A percentile compares a stretch with the other conserved stretches of the same genome.
These are phyloP conservation scores for Sandelia bainsii DNA, from an alignment of 2,797 vertebrate genomes.

Conservation along the genomic window DNA sequence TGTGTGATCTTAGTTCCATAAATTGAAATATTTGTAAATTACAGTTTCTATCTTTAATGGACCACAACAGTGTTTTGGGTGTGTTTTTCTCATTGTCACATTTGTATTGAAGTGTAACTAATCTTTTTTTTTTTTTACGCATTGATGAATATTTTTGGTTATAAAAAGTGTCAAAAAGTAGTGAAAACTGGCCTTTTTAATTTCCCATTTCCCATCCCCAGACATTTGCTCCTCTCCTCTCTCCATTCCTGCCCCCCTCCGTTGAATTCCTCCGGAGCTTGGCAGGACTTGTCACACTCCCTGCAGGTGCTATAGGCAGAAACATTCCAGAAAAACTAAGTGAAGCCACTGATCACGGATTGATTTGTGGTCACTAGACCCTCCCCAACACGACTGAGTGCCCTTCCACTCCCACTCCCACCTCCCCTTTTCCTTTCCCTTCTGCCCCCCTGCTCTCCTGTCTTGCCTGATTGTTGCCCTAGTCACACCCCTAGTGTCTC, in stretches of 20 bases:
- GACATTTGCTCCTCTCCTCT: not conserved
- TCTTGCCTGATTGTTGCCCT: slow-evolving; percentile 40
- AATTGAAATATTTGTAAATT: too few relatives aligned
- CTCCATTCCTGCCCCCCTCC: not conserved
- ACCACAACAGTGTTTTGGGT: too few relatives aligned
- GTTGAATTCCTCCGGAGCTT: slow-evolving; percentile 76
- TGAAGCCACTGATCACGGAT: slow-evolving; percentile 69
- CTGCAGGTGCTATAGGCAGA: slow-evolving; percentile 80
- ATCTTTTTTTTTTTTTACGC: not conserved
- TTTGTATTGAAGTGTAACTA: too few relatives aligned
- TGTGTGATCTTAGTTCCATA: too few relatives aligned
- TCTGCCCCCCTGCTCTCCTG: slow-evolving; percentile 4
- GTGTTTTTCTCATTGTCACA: too few relatives aligned
- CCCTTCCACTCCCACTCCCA: not conserved
- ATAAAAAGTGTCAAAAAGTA: not conserved
- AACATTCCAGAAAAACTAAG: slow-evolving; percentile 77
- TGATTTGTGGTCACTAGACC: slow-evolving; percentile 76
- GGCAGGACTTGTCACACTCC: slow-evolving; percentile 78
- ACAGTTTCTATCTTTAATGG: too few relatives aligned
- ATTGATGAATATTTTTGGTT: not conserved
- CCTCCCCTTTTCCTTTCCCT: not conserved
- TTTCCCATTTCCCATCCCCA: not conserved
- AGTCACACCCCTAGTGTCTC: not conserved
- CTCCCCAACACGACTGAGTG: slow-evolving; percentile 10
- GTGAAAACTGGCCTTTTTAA: not conserved